Conservation (phyloP, 2,797 vertebrate genomes). For the Sternotherus odoratus region DNA sequence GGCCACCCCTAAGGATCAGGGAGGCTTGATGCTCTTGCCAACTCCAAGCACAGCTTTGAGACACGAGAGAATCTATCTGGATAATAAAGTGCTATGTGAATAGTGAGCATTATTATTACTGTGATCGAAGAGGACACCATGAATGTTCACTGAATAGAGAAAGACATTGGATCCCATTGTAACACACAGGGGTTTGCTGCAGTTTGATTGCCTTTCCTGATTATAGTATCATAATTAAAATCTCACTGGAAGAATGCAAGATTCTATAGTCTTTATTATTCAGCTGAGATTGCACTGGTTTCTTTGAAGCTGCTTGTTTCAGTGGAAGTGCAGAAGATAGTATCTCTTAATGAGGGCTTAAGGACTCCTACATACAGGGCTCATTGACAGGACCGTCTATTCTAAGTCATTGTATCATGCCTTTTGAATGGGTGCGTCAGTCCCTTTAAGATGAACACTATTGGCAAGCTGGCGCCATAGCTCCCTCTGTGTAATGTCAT, state of each 20-base stretch:
- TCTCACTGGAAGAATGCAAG: neutral
- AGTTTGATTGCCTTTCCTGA: neutral
- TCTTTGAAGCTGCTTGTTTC: neutral
- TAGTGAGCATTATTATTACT: rapidly evolving
- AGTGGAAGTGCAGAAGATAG: rapidly evolving
- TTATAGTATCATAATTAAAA: neutral
- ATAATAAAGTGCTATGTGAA: neutral
- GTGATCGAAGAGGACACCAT: neutral
- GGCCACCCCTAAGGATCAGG: rapidly evolving
- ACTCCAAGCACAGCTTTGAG: neutral
- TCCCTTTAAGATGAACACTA: neutral
- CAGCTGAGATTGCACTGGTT: neutral
- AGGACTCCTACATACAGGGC: rapidly evolving
- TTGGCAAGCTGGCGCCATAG: neutral
- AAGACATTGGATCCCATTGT: neutral
- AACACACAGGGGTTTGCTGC: rapidly evolving
- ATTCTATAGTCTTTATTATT: neutral
- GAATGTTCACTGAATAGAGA: neutral
- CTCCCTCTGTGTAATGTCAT: rapidly evolving
- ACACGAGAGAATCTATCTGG: neutral
- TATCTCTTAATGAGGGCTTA: neutral
- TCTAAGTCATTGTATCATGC: rapidly evolving
- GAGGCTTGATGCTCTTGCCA: rapidly evolving
- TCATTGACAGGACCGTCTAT: neutral
- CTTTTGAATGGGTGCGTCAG: neutral